A percentile compares a stretch with the other conserved stretches of the same genome.
Conservation (phyloP, 1,140 invertebrate genomes). For the Drosophila chauvacae region DNA sequence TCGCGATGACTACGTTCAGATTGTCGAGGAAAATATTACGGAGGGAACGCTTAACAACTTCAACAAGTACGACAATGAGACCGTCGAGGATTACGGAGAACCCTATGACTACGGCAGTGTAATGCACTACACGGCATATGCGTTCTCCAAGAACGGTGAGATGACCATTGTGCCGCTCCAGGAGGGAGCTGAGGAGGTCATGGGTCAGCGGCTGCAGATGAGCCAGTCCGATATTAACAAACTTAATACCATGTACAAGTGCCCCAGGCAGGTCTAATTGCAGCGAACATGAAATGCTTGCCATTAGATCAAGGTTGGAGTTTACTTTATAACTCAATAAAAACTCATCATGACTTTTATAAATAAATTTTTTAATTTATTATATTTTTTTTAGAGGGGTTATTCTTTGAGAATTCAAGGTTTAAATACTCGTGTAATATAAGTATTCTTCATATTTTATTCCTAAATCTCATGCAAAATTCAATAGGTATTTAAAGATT, state of each 20-base stretch:
- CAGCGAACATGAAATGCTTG: neutral
- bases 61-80: conserved; percentile 85
- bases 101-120: conserved; percentile 88
- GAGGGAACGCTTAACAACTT: conserved; percentile 86
- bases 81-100: conserved; percentile 84
- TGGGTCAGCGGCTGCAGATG: conserved; percentile 86
- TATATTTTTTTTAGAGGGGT: too few species aligned
- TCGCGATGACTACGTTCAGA: conserved; percentile 88
- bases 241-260: conserved; percentile 86
- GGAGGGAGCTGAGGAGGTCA: conserved; percentile 54
- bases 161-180: conserved; percentile 88
- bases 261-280: conserved; percentile 63
- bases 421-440: too few species aligned
- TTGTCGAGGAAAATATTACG: conserved; percentile 89
- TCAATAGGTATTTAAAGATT: too few species aligned
- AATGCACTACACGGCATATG: conserved; percentile 89
- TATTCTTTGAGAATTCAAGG: too few species aligned
- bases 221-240: conserved; percentile 86
- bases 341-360: neutral
- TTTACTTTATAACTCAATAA: neutral
- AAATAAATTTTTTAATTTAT: neutral
- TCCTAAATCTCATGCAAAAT: too few species aligned
- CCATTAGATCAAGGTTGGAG: neutral
- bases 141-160: conserved; percentile 90
- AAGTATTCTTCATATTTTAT: too few species aligned